A percentile compares a stretch with the other conserved stretches of the same genome.
Conservation (phyloP, 2,797 vertebrate species). For the Pangasius sanitwongsei region DNA sequence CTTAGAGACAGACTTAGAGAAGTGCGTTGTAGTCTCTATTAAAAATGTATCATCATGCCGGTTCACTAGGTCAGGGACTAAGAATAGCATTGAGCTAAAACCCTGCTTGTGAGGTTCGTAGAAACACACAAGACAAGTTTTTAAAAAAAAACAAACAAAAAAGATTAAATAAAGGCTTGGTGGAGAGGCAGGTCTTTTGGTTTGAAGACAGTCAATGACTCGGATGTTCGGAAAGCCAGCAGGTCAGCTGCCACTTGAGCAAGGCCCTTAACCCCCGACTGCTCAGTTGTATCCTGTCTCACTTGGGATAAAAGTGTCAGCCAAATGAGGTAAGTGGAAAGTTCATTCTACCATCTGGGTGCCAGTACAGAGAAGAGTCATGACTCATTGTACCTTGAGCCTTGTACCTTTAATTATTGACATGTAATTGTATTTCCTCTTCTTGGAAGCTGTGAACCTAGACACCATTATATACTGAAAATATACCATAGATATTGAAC, state of each 20-base stretch:
- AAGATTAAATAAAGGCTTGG: background rate
- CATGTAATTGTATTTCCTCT: conserved; percentile 8
- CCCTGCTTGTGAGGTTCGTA: no score
- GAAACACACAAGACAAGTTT: background rate
- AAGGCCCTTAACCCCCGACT: background rate
- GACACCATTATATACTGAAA: background rate
- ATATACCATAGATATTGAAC: background rate
- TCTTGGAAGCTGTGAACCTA: background rate
- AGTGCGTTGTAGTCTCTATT: background rate
- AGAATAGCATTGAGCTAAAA: background rate
- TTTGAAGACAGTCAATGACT: background rate
- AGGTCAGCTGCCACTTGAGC: background rate
- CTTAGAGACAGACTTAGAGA: background rate
- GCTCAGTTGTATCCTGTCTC: background rate
- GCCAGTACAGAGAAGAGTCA: background rate
- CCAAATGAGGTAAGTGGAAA: background rate
- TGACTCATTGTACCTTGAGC: conserved; percentile 27
- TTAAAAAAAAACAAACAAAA: no score
- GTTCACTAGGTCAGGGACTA: background rate
- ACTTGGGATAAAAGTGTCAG: conserved; percentile 9
- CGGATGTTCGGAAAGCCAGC: background rate
- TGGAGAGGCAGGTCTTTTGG: no score
- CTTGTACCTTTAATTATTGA: conserved; percentile 26
- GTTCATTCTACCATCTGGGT: background rate
- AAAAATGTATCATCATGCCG: background rate